Base-by-base conservation (phyloP, 1,140 invertebrate genomes). In the Teleogryllus occipitalis region DNA sequence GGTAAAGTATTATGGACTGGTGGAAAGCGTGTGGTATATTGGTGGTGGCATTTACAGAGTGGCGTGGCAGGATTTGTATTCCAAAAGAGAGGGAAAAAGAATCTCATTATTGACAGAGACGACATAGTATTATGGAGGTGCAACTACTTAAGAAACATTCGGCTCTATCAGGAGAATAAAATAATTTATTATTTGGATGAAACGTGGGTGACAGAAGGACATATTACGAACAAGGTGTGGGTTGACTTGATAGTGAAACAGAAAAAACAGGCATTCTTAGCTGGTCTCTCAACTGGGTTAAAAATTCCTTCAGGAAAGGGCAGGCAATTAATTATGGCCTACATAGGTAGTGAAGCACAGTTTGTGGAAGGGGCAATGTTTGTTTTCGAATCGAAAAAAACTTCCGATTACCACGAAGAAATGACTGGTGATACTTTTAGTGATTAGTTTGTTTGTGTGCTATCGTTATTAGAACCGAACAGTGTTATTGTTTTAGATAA, bases 101-200 rank as follows among this genome's bases (percentile, higher is more conserved):
- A n/a, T n/a, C n/a, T n/a, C n/a, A n/a, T n/a, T n/a, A n/a, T n/a
- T n/a, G n/a, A n/a, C n/a, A n/a, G n/a, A n/a, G n/a, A n/a, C n/a
- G n/a, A n/a, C n/a, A n/a, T n/a, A n/a, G n/a, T n/a, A n/a, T n/a
- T n/a, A n/a, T n/a, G n/a, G n/a, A n/a, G n/a, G n/a, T n/a, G n/a
- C n/a, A n/a, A n/a, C n/a, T n/a, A n/a, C n/a, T n/a, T n/a, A n/a
- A n/a, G n/a, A n/a, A n/a, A n/a, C n/a, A n/a, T n/a, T n/a, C n/a
- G 89, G 79, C 83, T 90, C 6, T 88, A 90, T 54, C 89, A 89
- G 0, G 77, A 47, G n/a, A 39, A 39, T 8, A 77, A 39, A n/a
- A 7, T 39, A 8, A 77, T 79, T 77, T 74, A 47, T 22, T 79
- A 79, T 46, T 14, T 79, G 39, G 72, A 79, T 22, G 74, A 79